Conservation (phyloP, 2,113 vertebrate genomes). For the Theristicus caerulescens region DNA sequence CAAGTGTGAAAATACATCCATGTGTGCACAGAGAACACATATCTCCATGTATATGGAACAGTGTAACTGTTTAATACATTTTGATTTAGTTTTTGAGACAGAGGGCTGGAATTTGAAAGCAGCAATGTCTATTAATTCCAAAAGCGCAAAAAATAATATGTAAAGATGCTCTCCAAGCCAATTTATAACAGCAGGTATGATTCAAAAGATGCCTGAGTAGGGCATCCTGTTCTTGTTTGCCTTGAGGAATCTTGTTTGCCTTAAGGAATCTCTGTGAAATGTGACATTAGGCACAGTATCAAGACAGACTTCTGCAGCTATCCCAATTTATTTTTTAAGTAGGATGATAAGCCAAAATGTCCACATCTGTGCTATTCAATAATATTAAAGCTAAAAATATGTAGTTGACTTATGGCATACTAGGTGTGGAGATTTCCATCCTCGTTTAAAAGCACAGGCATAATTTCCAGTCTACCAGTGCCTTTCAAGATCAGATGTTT, state of each 20-base stretch:
- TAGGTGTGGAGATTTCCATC: not conserved
- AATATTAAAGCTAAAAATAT: not conserved
- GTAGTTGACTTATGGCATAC: not conserved
- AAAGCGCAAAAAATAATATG: not conserved
- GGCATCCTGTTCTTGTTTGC: conserved; percentile 3
- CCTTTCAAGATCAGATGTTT: not conserved
- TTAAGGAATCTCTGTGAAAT: not conserved
- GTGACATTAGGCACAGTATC: not conserved
- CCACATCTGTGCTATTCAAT: not conserved
- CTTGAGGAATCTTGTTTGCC: not conserved
- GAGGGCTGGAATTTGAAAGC: not conserved
- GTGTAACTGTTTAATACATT: not conserved
- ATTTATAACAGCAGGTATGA: not conserved
- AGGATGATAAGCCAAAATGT: not conserved
- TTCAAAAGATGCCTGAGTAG: not conserved
- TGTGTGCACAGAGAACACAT: not conserved
- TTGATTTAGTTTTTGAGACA: not conserved
- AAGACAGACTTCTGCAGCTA: not conserved
- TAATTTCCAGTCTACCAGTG: not conserved
- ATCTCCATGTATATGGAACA: not conserved
- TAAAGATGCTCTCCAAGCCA: not conserved
- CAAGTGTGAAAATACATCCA: not conserved
- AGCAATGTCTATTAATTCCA: not conserved
- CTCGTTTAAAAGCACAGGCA: not conserved
- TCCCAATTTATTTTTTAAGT: not conserved